These are phyloP conservation scores for Oncopeltus fasciatus DNA, from an alignment of 1,140 invertebrate genomes.

Conservation along the genomic window DNA sequence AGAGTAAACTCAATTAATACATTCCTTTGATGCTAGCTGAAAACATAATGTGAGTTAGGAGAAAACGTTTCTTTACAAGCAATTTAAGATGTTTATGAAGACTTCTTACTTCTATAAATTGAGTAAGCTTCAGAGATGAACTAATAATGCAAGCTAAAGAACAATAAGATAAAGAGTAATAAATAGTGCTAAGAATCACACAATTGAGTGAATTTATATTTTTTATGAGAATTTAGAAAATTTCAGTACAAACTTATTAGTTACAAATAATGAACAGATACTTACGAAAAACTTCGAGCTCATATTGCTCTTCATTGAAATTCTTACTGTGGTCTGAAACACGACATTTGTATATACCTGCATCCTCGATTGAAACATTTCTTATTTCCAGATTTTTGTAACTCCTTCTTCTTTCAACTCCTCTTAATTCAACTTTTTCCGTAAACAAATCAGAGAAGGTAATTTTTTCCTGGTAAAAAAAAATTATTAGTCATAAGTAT, in stretches of 20 bases:
- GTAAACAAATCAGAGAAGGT: not conserved
- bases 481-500: not conserved
- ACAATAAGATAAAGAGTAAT: not conserved
- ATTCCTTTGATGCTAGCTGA: too few relatives aligned
- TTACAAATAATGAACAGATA: not conserved
- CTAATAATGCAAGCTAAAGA: not conserved
- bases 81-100: too few relatives aligned
- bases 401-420: not conserved
- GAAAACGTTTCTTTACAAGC: too few relatives aligned
- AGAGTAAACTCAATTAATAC: too few relatives aligned
- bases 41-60: too few relatives aligned
- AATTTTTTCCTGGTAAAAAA: not conserved
- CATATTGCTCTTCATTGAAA: not conserved
- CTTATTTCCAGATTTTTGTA: not conserved
- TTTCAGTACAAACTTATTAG: not conserved
- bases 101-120: not conserved
- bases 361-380: not conserved
- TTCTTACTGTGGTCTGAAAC: not conserved
- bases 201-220: not conserved
- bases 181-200: not conserved
- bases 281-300: not conserved
- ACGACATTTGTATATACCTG: not conserved
- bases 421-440: not conserved
- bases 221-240: not conserved
- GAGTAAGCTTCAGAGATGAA: not conserved